Base-by-base conservation (phyloP, 1,140 invertebrate species). In the Lysiphlebus fabarum region DNA sequence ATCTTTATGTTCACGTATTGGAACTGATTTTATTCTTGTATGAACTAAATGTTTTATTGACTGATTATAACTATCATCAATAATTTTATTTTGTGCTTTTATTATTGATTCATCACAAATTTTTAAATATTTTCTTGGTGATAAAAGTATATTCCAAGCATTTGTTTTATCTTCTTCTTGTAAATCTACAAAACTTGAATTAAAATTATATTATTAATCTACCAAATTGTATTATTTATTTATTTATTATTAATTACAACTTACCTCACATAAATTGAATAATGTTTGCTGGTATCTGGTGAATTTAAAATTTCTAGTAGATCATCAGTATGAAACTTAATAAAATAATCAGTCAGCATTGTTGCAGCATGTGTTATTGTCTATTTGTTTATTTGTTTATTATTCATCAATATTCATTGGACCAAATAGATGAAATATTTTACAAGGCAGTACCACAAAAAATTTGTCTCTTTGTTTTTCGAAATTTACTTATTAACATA, bases 21-120 rank as follows among this genome's bases (percentile, higher is more conserved):
- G 71, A 37, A 73, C 63, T 36, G 67, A 66, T 40, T 62, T 70
- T 44, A 79, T 68, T 69, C 76, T 68, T 12, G 73, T 68, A 42
- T 64, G 64, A 37, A 79, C 82, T 76, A 86, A 87, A 56, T 68
- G 73, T 73, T 92, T 92, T 6, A 89, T 60, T 43, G 59, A 71
- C 67, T 82, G 74, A 34, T 75, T 60, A 26, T 26, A 26, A 26
- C 17, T 26, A 53, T 73, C 62, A 58, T 82, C 74, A 53, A 79
- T 69, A n/a, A 90, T 67, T 59, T 77, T 67, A 69, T 82, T 75
- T 69, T 90, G 86, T 26, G 83, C 85, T 65, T 79, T 73, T 14
- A 86, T 68, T 11, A 86, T 80, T 58, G 85, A 84, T 57, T 79
- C 68, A 70, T 91, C 83, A 71, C 87, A 88, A 10, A 82, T 56